phyloP scores from a whole-genome alignment of 2,888 invertebrate genomes.

The Microplitis deprimator region DNA sequence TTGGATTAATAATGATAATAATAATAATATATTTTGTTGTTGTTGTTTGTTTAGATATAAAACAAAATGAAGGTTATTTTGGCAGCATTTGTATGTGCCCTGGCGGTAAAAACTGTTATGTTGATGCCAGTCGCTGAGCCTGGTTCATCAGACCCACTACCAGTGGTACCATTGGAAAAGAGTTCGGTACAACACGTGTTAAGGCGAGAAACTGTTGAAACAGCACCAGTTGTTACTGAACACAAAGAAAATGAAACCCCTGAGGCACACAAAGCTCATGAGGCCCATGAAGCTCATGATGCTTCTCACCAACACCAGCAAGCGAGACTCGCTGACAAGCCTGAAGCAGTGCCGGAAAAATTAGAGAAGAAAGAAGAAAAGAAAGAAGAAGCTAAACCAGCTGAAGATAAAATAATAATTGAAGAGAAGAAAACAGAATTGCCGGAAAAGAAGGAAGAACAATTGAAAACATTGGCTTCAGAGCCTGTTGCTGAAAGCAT shows the following conservation, averaged over 20 bases:
- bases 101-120: constrained; percentile 75
- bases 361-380: constrained; percentile 48
- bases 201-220: constrained; percentile 62
- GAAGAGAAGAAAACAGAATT: constrained; percentile 15
- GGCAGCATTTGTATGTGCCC: constrained; percentile 72
- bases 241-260: constrained; percentile 37
- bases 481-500: constrained; percentile 5
- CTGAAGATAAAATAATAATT: constrained; percentile 5
- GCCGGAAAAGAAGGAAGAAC: constrained; percentile 34
- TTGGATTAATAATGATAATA: constrained; percentile 13
- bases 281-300: constrained; percentile 47
- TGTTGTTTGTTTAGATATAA: constrained; percentile 37
- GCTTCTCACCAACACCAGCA: constrained; percentile 7
- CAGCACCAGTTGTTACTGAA: constrained; percentile 58
- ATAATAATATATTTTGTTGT: too few relatives aligned
- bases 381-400: constrained; percentile 40
- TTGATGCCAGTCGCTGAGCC: constrained; percentile 74
- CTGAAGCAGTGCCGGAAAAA: constrained; percentile 33
- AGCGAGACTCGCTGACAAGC: constrained; percentile 14
- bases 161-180: constrained; percentile 59
- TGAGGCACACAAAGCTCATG: constrained; percentile 50
- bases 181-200: constrained; percentile 49
- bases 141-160: constrained; percentile 43
- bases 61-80: constrained; percentile 73
- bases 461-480: constrained; percentile 18